phyloP scores from a whole-genome alignment of 2,113 vertebrate species.

The Pitta sordida region DNA sequence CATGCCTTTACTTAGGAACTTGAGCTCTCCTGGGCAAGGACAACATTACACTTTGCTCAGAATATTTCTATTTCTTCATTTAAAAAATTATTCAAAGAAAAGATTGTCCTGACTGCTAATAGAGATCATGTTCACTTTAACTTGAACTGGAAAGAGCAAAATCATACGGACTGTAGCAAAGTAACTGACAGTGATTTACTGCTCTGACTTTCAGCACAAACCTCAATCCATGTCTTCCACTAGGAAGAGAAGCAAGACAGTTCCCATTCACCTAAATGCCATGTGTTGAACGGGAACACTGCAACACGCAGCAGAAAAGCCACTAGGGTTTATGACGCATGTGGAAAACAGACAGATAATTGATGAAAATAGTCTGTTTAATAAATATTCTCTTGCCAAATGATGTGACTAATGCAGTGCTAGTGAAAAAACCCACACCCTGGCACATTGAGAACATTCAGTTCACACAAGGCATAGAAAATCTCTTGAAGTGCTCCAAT shows the following conservation, averaged over 20 bases:
- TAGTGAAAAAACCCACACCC: not conserved
- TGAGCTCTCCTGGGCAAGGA: not conserved
- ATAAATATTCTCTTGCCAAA: conserved; percentile 12
- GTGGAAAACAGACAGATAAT: not conserved
- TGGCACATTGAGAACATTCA: not conserved
- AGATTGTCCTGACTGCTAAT: not conserved
- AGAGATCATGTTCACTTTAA: not conserved
- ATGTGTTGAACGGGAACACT: not conserved
- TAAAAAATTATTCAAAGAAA: not conserved
- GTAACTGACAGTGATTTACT: not conserved
- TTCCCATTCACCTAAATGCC: not conserved
- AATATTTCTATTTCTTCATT: not conserved
- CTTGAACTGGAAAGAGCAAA: not conserved
- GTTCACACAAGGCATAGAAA: not conserved
- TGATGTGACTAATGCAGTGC: not conserved
- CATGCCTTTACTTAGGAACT: not conserved
- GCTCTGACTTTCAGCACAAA: not conserved
- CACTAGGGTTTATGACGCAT: not conserved
- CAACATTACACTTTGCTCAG: not conserved
- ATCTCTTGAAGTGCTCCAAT: not conserved
- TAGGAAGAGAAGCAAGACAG: not conserved
- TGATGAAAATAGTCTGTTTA: conserved; percentile 14
- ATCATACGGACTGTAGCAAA: not conserved
- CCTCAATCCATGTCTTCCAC: not conserved
- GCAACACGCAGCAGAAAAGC: not conserved